Evolutionary conservation across 2,113 vertebrate genomes (phyloP), one percentile per base, ranked within the genome.

Genomic region (Halichoerus grypus): DNA sequence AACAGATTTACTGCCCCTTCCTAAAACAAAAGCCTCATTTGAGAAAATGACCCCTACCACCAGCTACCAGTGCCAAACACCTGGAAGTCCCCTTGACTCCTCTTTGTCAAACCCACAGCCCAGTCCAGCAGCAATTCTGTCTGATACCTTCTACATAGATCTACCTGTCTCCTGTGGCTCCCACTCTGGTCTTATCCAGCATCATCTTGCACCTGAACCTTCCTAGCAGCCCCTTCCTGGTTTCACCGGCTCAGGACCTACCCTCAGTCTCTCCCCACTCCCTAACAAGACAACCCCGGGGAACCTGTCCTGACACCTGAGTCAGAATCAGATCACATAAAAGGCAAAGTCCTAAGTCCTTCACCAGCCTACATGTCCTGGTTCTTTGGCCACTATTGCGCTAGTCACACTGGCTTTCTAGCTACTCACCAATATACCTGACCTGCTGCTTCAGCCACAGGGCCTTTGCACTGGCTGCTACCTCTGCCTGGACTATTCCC

Each of bases 331-430:
- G 7, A 31, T 84, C 86, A 84, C 53, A 55, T 9, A 69, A 88
- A 88, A 92, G 82, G 51, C 83, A 74, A 94, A 93, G 94, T 89
- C 77, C 71, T 3, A 95, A 82, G 67, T 91, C 59, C 42, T 95
- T 95, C 24, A 15, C 10, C 61, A 18, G 61, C 13, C 31, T 79
- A 31, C 59, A 36, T 13, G 36, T 67, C 33, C 59, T 36, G 31
- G 57, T 0, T 71, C 31, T 74, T 85, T 49, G 42, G 16, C 53
- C 74, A 24, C 16, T 33, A 53, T 31, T 69, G 87, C 71, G 36
- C 1, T 19, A 76, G 33, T 18, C 67, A 65, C 18, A 18, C 5
- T 24, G 51, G 33, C 74, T n/a, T 97, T 33, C 22, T 36, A 26
- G 31, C 11, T 57, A 31, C 77, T 81, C 69, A n/a, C 42, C 13